Base-by-base conservation (phyloP, 1,140 invertebrate genomes). In the Euwallacea fornicatus region DNA sequence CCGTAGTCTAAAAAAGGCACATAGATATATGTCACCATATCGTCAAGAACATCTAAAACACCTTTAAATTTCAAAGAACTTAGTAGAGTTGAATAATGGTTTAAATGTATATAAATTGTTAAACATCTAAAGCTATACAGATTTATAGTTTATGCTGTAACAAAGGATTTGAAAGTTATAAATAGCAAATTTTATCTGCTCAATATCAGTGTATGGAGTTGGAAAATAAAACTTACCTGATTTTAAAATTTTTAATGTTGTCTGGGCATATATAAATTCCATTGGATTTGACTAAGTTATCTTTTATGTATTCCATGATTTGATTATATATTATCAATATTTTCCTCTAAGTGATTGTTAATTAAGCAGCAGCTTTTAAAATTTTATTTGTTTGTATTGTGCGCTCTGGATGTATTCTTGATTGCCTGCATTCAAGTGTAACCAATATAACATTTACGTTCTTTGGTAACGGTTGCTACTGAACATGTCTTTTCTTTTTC, bases 251-350 rank as follows among this genome's bases (percentile, higher is more conserved):
- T 10, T 69, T 69, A 21, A 79, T 76, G 15, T 78, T 64, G 69
- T 78, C 77, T 8, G 64, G 54, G 69, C 76, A 76, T 66, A 75
- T 68, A 54, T 79, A 79, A 74, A 76, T 62, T 66, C 68, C 76
- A n/a, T 73, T 74, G 10, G 70, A 77, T 74, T 78, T 79, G 43
- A 50, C 41, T 15, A 63, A 43, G 9, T 53, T 54, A 43, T 69
- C 59, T 4, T 8, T n/a, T 10, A 44, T 63, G 54, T 42, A 69
- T 16, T 69, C 60, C 60, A 69, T 69, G 15, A 3, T 50, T 50
- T 3, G 21, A 33, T 33, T 1, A 33, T 33, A 33, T 33, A 33
- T 33, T 33, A 33, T 33, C 4, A 4, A 33, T 33, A 33, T 33
- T 33, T 1, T 33, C 21, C 21, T 33, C 21, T 33, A 33, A 33